Percentiles rank a stretch among this genome's conserved stretches.
Evolutionary conservation across 2,888 invertebrate species (phyloP).

Genomic region (Noctua janthina): DNA sequence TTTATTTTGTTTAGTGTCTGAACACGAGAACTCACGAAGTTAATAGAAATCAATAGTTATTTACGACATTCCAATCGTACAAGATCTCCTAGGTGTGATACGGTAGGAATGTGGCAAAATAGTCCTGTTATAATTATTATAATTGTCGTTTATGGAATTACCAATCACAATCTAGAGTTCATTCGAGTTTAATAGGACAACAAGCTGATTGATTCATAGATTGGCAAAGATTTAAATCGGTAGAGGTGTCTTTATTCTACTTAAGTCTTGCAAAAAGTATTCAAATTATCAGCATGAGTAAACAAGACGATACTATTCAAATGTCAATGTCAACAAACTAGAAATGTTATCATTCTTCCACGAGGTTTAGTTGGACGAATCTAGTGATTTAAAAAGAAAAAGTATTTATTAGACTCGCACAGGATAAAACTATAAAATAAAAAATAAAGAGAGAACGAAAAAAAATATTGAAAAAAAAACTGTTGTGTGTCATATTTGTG

Average conservation of each 20-base stretch:
- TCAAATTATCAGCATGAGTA: not conserved
- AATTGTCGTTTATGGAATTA: slow-evolving; percentile 28
- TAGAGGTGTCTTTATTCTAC: not conserved
- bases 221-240: not conserved
- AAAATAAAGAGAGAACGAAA: too few relatives aligned
- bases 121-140: slow-evolving; percentile 13
- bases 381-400: not conserved
- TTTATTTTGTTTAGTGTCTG: not conserved
- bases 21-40: not conserved
- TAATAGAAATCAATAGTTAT: slow-evolving; percentile 2
- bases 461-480: too few relatives aligned
- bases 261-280: not conserved
- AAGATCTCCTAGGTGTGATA: slow-evolving; percentile 42
- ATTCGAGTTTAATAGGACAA: slow-evolving; percentile 33
- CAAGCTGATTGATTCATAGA: not conserved
- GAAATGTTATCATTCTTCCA: not conserved
- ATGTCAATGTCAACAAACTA: not conserved
- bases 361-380: not conserved
- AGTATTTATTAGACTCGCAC: too few relatives aligned
- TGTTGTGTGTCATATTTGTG: not conserved
- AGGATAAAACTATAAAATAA: too few relatives aligned
- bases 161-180: slow-evolving; percentile 15
- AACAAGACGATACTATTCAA: not conserved
- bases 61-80: slow-evolving; percentile 38
- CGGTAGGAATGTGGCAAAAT: slow-evolving; percentile 30